Evolutionary conservation across 2,888 invertebrate species (phyloP), one percentile per base, ranked within the genome.

Genomic region (Melinaea marsaeus): DNA sequence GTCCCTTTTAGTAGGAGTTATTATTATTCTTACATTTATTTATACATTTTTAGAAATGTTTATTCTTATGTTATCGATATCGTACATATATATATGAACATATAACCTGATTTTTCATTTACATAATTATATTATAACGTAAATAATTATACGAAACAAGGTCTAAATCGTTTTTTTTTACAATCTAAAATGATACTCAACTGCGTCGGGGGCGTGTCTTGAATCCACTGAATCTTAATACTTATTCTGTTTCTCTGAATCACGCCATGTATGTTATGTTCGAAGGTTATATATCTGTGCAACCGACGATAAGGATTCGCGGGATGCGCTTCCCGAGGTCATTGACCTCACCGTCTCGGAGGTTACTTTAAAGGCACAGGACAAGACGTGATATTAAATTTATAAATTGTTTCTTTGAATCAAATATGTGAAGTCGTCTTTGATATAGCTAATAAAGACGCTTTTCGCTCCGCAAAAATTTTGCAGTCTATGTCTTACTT

Each of bases 251-350:
- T 56, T 48, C 61, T 34, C 61, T 56, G 61, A 60, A 35, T 55
- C 47, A n/a, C 9, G 33, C 32, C n/a, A 45, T 45, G 55, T 56
- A 47, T 34, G 55, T 56, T 22, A 37, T 59, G 55, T 56, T 45
- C 45, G 57, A 11, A 61, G 56, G 55, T 60, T 46, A 51, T 55
- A 37, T 62, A 60, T 56, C 54, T 55, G 55, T 62, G 64, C 63
- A 62, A 73, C 73, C 74, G 75, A 77, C 77, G 79, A 83, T 84
- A 84, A 86, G 85, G 83, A 85, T 88, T 85, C 82, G 84, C 84
- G 79, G 84, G 85, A 84, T 84, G 81, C 83, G 84, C 78, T 79
- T 81, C 75, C 70, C 72, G 76, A 73, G 89, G 81, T 87, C 85
- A 81, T 78, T 76, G 83, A 85, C 83, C 88, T 80, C n/a, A 73